Base-by-base conservation (phyloP, 2,797 vertebrate species). In the Phoeniculus purpureus region DNA sequence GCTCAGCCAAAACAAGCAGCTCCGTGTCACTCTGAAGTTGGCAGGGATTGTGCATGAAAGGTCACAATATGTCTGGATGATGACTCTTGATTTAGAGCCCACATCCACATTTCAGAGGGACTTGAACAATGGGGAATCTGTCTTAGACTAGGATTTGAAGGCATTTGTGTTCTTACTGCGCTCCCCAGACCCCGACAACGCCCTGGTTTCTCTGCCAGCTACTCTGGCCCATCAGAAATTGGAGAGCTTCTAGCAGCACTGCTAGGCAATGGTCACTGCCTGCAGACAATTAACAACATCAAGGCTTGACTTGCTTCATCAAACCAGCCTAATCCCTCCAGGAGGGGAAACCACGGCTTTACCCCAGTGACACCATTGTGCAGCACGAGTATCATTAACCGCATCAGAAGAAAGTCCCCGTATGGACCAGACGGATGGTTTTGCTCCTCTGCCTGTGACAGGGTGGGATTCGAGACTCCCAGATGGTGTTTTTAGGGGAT, bases 301-400 rank as follows among this genome's bases (percentile, higher is more conserved):
- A 32, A 29, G 26, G 22, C 45, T 62, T 83, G 43, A n/a, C 31
- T 15, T 61, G 32, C 62, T 55, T 66, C 64, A 27, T 18, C 58
- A 56, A 47, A 60, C 8, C 1, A 0, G 20, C 43, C 21, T 51
- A 27, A 60, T 34, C 34, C 51, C 59, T 4, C 40, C 1, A 0
- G 21, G 12, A 60, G 11, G 20, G 37, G 27, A 76, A 81, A 45
- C 26, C 31, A 7, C 6, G 26, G 59, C 54, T 67, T 87, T 71
- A 34, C 48, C 27, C 50, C 32, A 12, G n/a, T 66, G 31, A 12
- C 37, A 7, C 22, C 7, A 4, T 16, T 1, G 0, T 6, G 16
- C 0, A 1, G 23, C 43, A 56, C 0, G 15, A 15, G 45, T 27
- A 27, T 11, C 68, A 27, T 0, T 1, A 59, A 26, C 48, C 12